A percentile compares a stretch with the other conserved stretches of the same genome.
Evolutionary conservation across 1,140 invertebrate species (phyloP).

Genomic region (Drosophila pseudoananassae): DNA sequence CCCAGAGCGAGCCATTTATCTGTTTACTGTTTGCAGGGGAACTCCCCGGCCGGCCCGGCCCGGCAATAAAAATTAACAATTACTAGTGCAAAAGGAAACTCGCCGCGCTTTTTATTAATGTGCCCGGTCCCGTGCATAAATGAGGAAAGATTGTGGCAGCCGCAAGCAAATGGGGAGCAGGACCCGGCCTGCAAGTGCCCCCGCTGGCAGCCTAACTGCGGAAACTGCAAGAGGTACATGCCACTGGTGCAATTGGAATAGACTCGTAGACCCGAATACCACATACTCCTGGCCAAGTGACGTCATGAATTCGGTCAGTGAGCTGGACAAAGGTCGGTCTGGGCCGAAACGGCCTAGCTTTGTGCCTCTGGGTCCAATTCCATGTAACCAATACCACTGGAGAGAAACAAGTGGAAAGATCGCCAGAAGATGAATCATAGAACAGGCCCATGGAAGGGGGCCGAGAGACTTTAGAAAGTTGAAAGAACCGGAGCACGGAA

Average conservation of each 20-base stretch:
- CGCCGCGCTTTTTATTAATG: constrained; percentile 51
- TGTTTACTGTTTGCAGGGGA: neutral
- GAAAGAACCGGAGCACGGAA: neutral
- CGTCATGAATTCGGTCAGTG: constrained; percentile 67
- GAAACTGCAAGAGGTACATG: constrained; percentile 28
- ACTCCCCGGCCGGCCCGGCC: constrained; percentile 9
- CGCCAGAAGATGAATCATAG: constrained; percentile 18
- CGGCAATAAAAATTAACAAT: constrained; percentile 67
- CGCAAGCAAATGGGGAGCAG: constrained; percentile 11
- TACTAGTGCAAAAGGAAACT: constrained; percentile 42
- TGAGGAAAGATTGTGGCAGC: constrained; percentile 40
- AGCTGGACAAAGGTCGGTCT: constrained; percentile 37
- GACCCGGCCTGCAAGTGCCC: constrained; percentile 2
- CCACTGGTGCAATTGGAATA: constrained; percentile 7
- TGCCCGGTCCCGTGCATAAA: constrained; percentile 47
- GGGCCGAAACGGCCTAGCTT: constrained; percentile 48
- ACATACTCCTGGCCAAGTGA: constrained; percentile 24
- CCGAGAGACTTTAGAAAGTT: constrained; percentile 29
- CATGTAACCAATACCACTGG: constrained; percentile 14
- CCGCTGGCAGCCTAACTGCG: constrained; percentile 8
- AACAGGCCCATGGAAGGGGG: neutral
- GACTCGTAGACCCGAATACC: constrained; percentile 13
- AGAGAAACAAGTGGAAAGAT: constrained; percentile 31
- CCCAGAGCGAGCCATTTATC: constrained; percentile 14
- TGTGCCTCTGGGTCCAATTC: constrained; percentile 36